Evolutionary conservation across 2,888 invertebrate species (phyloP).

Genomic region (Alviniconcha strummeri): DNA sequence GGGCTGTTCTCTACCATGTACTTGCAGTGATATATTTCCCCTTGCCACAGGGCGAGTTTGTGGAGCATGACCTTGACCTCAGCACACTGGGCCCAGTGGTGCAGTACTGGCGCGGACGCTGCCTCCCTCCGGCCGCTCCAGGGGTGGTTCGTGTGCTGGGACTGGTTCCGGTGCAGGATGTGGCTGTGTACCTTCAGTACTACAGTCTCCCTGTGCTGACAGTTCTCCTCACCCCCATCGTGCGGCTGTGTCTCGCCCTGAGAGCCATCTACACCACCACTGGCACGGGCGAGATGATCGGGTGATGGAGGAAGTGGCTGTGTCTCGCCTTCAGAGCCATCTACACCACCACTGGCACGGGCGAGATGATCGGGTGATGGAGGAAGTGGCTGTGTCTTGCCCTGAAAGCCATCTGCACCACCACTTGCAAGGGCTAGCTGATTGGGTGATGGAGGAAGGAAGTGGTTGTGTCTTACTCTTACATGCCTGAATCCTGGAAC

Average conservation of each 20-base stretch:
- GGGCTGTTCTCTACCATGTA: background rate
- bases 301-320: constrained; percentile 42
- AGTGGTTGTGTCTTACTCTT: no score
- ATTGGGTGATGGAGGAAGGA: background rate
- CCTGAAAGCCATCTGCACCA: constrained; percentile 53
- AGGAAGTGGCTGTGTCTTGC: constrained; percentile 54
- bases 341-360: constrained; percentile 39
- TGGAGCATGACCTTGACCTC: constrained; percentile 53
- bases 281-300: no score
- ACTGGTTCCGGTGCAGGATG: constrained; percentile 59
- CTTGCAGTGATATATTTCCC: background rate
- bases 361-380: background rate
- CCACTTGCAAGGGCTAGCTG: constrained; percentile 48
- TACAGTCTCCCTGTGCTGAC: constrained; percentile 68
- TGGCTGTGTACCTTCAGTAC: constrained; percentile 68
- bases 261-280: constrained; percentile 51
- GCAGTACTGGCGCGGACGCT: constrained; percentile 64
- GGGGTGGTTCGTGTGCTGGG: constrained; percentile 64
- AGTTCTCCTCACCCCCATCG: constrained; percentile 63
- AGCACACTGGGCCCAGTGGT: constrained; percentile 52
- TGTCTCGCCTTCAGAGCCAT: constrained; percentile 58
- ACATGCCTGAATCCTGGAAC: no score
- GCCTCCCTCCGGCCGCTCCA: constrained; percentile 59
- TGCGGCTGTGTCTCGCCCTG: constrained; percentile 61
- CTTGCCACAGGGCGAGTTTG: constrained; percentile 58